Conservation (phyloP, 2,797 vertebrate genomes). For the Antrozous pallidus region DNA sequence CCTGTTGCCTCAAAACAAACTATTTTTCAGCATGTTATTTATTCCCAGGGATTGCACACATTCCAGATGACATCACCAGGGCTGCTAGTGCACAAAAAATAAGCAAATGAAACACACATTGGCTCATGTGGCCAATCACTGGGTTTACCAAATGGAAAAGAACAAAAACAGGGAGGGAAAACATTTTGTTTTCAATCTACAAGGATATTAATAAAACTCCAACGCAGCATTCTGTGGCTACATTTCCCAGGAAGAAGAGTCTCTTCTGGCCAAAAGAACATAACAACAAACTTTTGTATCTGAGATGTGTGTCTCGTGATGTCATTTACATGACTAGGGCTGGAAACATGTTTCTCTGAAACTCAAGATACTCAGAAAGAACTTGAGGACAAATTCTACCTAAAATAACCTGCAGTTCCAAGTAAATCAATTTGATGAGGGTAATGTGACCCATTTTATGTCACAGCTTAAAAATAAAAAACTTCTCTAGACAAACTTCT, state of each 20-base stretch:
- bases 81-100: conserved; percentile 34
- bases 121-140: conserved; percentile 65
- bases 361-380: neutral
- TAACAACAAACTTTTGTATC: conserved; percentile 67
- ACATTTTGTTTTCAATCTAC: conserved; percentile 78
- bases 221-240: conserved; percentile 71
- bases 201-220: conserved; percentile 73
- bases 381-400: neutral
- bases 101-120: conserved; percentile 67
- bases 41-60: conserved; percentile 43
- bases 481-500: neutral
- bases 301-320: conserved; percentile 66
- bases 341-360: conserved; percentile 55
- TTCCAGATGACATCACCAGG: conserved; percentile 62
- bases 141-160: conserved; percentile 69
- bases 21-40: conserved; percentile 28
- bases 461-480: conserved; percentile 19
- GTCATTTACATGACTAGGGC: conserved; percentile 38
- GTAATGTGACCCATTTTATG: neutral
- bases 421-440: neutral
- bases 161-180: conserved; percentile 73
- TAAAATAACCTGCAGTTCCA: conserved; percentile 12
- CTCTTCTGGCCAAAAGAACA: conserved; percentile 66
- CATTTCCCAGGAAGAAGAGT: conserved; percentile 70
- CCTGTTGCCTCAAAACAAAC: neutral